Evolutionary conservation across 2,888 invertebrate species (phyloP).

Genomic region (Hydrotaea cyrtoneurina): DNA sequence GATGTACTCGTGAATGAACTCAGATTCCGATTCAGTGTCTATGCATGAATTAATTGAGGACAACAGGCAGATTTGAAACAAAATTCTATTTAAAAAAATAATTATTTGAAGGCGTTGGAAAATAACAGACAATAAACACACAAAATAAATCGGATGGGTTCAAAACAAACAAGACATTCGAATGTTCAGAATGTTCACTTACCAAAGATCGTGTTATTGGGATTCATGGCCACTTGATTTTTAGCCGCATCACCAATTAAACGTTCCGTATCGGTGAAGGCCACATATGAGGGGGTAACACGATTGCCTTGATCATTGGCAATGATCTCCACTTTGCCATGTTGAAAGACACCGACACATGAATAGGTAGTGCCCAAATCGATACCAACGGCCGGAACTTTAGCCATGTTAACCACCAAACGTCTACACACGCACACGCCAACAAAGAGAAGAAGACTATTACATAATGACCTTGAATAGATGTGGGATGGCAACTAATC

Average conservation of each 20-base stretch:
- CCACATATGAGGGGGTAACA: constrained; percentile 89
- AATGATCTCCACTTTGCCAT: constrained; percentile 92
- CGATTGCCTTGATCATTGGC: constrained; percentile 92
- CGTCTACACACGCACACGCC: not conserved
- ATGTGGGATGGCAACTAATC: too few relatives aligned
- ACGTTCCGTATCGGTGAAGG: constrained; percentile 92
- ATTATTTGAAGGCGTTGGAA: not conserved
- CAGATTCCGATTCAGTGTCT: constrained; percentile 49
- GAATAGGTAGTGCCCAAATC: constrained; percentile 97
- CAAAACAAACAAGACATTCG: not conserved
- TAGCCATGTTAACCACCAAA: constrained; percentile 78
- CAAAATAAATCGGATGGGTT: constrained; percentile 45
- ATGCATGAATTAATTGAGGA: constrained; percentile 61
- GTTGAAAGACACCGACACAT: constrained; percentile 95
- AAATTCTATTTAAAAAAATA: constrained; percentile 23
- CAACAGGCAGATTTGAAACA: constrained; percentile 29
- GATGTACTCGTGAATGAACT: constrained; percentile 18
- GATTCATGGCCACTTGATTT: constrained; percentile 94
- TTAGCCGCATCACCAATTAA: constrained; percentile 93
- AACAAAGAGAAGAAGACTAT: constrained; percentile 40
- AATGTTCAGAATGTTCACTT: constrained; percentile 81
- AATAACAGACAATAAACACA: not conserved
- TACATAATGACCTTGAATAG: constrained; percentile 51
- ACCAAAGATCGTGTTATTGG: constrained; percentile 96
- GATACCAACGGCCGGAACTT: constrained; percentile 80